These are phyloP conservation scores for Allophyes oxyacanthae DNA, from an alignment of 2,888 invertebrate species.

Conservation along the genomic window DNA sequence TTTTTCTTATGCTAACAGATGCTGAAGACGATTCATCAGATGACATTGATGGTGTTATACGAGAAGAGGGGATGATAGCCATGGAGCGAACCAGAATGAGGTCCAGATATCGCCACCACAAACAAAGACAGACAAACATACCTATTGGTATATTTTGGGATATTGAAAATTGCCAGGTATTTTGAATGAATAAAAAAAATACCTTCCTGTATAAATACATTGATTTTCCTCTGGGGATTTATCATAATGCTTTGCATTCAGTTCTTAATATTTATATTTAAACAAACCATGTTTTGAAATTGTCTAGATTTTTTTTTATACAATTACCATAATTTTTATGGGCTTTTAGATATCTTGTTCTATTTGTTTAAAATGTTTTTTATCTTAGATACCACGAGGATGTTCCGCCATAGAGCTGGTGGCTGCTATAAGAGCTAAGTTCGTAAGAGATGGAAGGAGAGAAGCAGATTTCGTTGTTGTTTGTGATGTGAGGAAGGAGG, in stretches of 20 bases:
- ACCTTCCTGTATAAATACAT: too few relatives aligned
- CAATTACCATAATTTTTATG: too few relatives aligned
- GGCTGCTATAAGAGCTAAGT: constrained; percentile 92
- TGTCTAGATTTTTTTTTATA: too few relatives aligned
- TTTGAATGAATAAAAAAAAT: too few relatives aligned
- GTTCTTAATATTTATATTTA: too few relatives aligned
- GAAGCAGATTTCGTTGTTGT: constrained; percentile 97
- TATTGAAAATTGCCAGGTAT: constrained; percentile 96
- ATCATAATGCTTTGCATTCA: too few relatives aligned
- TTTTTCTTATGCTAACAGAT: constrained; percentile 63
- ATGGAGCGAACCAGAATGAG: constrained; percentile 77
- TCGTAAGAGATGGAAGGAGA: constrained; percentile 91
- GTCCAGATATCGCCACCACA: constrained; percentile 81
- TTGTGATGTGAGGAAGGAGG: constrained; percentile 96
- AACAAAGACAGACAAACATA: constrained; percentile 70
- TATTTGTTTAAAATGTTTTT: background rate
- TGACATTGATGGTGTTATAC: constrained; percentile 68
- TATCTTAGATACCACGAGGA: constrained; percentile 92
- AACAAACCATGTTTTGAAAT: too few relatives aligned
- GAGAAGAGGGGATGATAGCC: constrained; percentile 71
- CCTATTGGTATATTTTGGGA: constrained; percentile 98
- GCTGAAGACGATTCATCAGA: constrained; percentile 84
- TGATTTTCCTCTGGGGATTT: too few relatives aligned
- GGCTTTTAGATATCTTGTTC: too few relatives aligned
- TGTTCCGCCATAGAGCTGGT: constrained; percentile 95